Conservation (phyloP, 1,140 invertebrate genomes). For the Drosophila aff. region DNA sequence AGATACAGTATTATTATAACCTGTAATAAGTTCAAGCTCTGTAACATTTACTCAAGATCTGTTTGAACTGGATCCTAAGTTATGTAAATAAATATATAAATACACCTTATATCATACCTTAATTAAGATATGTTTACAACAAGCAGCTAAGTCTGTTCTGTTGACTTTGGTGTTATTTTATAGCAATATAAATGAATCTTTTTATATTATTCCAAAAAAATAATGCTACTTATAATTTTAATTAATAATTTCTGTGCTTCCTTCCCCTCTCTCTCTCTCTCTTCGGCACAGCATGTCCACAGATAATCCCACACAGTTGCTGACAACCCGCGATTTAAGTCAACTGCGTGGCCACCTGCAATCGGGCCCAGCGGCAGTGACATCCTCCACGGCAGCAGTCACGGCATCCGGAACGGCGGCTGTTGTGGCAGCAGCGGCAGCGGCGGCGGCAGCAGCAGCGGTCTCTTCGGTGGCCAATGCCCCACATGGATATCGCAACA, state of each 20-base stretch:
- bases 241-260: not conserved
- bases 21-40: not conserved
- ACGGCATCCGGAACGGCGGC: constrained; percentile 18
- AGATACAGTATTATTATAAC: too few species aligned
- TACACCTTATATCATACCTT: not conserved
- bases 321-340: constrained; percentile 72
- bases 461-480: constrained; percentile 8
- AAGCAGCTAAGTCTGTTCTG: not conserved
- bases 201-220: not conserved
- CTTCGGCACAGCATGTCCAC: constrained; percentile 81
- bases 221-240: not conserved
- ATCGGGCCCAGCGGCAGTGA: constrained; percentile 14
- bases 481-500: constrained; percentile 41
- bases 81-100: too few species aligned
- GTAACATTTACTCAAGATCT: not conserved
- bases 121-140: not conserved
- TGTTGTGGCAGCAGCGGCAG: constrained; percentile 25
- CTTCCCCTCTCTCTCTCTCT: not conserved
- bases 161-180: too few species aligned
- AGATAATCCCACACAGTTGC: constrained; percentile 82
- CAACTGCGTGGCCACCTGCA: constrained; percentile 73
- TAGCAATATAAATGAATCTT: not conserved
- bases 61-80: too few species aligned
- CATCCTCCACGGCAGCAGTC: constrained; percentile 16
- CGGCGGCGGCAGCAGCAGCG: constrained; percentile 18